phyloP scores from a whole-genome alignment of 2,113 vertebrate species.

The Cygnus buccinator region DNA sequence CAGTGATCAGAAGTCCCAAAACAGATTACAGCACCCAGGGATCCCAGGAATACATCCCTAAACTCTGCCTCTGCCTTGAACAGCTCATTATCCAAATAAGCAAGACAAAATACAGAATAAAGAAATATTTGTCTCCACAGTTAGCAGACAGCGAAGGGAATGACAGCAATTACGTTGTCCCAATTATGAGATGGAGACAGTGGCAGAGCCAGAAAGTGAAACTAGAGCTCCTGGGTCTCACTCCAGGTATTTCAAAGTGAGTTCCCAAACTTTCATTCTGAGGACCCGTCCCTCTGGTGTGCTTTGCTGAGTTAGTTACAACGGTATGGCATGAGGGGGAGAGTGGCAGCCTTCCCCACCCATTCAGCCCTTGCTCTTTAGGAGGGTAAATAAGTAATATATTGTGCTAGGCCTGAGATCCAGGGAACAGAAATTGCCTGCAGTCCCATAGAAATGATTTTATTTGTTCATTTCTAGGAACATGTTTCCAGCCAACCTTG shows the following conservation, averaged over 20 bases:
- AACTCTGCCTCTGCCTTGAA: background rate
- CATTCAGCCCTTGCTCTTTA: background rate
- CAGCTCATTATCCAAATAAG: background rate
- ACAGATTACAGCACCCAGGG: background rate
- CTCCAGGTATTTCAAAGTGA: background rate
- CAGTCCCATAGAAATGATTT: background rate
- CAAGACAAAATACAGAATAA: background rate
- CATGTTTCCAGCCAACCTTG: conserved; percentile 98
- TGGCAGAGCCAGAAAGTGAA: background rate
- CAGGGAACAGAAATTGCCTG: background rate
- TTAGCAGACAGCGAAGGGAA: background rate
- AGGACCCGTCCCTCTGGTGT: background rate
- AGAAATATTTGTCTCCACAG: background rate
- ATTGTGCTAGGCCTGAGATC: background rate
- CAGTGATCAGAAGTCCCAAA: background rate
- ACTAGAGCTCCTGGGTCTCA: background rate
- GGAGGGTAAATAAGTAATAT: background rate
- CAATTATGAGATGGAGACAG: background rate
- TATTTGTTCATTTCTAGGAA: conserved; percentile 84
- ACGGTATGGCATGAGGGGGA: background rate
- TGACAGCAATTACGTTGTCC: background rate
- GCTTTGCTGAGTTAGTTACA: background rate
- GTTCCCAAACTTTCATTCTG: background rate
- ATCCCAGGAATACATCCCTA: background rate
- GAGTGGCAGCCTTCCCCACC: background rate